Conservation (phyloP, 2,888 invertebrate species). For the Sipha maydis region DNA sequence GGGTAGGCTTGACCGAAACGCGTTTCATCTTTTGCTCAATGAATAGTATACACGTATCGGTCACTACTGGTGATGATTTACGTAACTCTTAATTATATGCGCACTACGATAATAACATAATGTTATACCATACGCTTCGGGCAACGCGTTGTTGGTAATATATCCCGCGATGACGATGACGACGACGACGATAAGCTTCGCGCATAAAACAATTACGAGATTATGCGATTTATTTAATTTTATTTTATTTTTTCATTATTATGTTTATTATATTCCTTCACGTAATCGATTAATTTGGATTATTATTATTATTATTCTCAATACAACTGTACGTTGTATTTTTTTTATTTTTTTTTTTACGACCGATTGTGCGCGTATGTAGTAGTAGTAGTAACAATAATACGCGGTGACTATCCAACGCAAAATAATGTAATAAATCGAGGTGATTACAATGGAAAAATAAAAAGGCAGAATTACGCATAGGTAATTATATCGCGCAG, state of each 20-base stretch:
- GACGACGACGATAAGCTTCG: background rate
- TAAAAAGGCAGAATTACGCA: background rate
- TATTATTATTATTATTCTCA: background rate
- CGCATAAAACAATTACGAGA: slow-evolving; percentile 37
- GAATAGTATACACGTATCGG: background rate
- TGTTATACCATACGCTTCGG: background rate
- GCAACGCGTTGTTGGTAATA: no score
- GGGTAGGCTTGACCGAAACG: slow-evolving; percentile 6
- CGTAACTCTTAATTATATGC: background rate
- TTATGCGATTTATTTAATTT: background rate
- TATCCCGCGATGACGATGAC: background rate
- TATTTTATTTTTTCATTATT: slow-evolving; percentile 29
- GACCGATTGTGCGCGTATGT: slow-evolving; percentile 32
- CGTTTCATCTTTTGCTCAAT: background rate
- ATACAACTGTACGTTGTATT: background rate
- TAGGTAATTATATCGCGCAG: slow-evolving; percentile 34
- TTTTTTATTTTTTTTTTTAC: slow-evolving; percentile 26
- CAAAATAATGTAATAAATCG: slow-evolving; percentile 50
- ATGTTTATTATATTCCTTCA: slow-evolving; percentile 22
- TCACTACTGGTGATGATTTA: background rate
- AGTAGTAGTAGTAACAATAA: no score
- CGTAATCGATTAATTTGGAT: slow-evolving; percentile 51
- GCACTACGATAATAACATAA: background rate
- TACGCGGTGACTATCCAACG: background rate
- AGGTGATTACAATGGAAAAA: slow-evolving; percentile 33